Percentiles rank a stretch among this genome's conserved stretches.
phyloP scores from a whole-genome alignment of 2,888 invertebrate species.

The Anagyrus pseudococci region DNA sequence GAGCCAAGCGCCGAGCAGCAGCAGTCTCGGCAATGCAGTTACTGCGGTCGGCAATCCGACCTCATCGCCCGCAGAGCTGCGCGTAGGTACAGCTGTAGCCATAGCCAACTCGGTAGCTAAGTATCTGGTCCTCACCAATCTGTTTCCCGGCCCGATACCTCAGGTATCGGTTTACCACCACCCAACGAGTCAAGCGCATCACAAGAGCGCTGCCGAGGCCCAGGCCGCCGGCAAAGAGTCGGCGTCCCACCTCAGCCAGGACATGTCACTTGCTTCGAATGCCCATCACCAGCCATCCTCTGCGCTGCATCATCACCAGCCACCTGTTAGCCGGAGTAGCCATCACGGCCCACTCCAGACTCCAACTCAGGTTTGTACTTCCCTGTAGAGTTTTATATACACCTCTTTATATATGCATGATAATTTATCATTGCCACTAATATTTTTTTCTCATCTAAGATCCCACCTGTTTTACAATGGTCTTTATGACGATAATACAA shows the following conservation, averaged over 20 bases:
- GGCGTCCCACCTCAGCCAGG: slow-evolving; percentile 52
- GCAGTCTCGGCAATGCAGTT: slow-evolving; percentile 56
- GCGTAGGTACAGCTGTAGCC: slow-evolving; percentile 68
- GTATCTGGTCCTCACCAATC: slow-evolving; percentile 84
- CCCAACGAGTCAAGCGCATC: slow-evolving; percentile 57
- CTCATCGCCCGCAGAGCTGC: slow-evolving; percentile 57
- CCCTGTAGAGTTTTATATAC: too few relatives aligned
- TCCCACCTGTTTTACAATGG: too few relatives aligned
- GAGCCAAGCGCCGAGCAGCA: background rate
- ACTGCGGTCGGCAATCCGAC: slow-evolving; percentile 55
- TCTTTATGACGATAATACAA: too few relatives aligned
- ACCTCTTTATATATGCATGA: slow-evolving; percentile 46
- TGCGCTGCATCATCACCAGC: slow-evolving; percentile 55
- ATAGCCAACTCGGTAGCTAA: slow-evolving; percentile 68
- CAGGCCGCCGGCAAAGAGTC: slow-evolving; percentile 49
- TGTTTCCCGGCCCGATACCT: slow-evolving; percentile 78
- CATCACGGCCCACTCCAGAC: slow-evolving; percentile 56
- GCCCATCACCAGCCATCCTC: slow-evolving; percentile 53
- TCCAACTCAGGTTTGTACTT: slow-evolving; percentile 60
- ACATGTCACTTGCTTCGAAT: slow-evolving; percentile 55
- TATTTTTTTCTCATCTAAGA: too few relatives aligned
- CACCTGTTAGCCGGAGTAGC: slow-evolving; percentile 52
- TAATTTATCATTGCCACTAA: background rate
- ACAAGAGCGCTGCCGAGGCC: slow-evolving; percentile 55
- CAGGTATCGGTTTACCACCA: slow-evolving; percentile 75